phyloP scores from a whole-genome alignment of 2,888 invertebrate genomes.

The Crematogaster levior region DNA sequence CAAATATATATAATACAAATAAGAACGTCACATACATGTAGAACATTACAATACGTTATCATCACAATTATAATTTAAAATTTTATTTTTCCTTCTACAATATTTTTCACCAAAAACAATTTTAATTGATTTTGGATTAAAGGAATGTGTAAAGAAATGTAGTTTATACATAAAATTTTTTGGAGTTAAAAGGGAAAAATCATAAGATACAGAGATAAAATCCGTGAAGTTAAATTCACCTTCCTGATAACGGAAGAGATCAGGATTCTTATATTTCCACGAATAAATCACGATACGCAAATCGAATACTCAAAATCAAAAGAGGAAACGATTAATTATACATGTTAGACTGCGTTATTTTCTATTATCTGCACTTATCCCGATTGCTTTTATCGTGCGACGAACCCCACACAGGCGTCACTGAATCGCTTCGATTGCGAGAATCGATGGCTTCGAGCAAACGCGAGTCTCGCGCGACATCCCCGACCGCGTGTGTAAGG shows the following conservation, averaged over 20 bases:
- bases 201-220: background rate
- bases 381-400: slow-evolving; percentile 19
- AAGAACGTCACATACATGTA: too few relatives aligned
- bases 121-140: background rate
- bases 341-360: slow-evolving; percentile 13
- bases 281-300: background rate
- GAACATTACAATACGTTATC: too few relatives aligned
- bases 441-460: slow-evolving; percentile 41
- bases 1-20: too few relatives aligned
- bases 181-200: background rate
- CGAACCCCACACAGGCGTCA: slow-evolving; percentile 30
- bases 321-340: background rate
- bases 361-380: slow-evolving; percentile 29
- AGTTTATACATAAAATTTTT: background rate
- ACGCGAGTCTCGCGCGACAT: slow-evolving; percentile 39
- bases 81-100: too few relatives aligned
- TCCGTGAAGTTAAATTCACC: background rate
- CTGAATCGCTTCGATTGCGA: slow-evolving; percentile 49
- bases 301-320: background rate
- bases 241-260: background rate
- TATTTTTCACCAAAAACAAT: background rate
- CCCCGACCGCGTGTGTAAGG: slow-evolving; percentile 28
- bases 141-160: background rate
- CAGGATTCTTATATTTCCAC: background rate
- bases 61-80: too few relatives aligned